phyloP scores from a whole-genome alignment of 1,140 invertebrate species.

The Venustaconcha ellipsiformis region DNA sequence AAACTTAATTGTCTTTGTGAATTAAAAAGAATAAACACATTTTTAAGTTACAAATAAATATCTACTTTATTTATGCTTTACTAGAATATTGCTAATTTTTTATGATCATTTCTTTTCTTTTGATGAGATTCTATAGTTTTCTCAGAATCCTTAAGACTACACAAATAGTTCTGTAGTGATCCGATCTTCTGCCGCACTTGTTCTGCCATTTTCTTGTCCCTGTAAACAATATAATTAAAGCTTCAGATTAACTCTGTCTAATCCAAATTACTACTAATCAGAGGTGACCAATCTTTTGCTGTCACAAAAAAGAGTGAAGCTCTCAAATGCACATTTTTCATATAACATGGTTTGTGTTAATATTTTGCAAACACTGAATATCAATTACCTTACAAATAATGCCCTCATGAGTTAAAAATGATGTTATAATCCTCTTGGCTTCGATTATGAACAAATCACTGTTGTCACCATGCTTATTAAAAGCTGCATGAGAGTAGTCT shows the following conservation, averaged over 20 bases:
- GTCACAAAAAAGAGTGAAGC: not conserved
- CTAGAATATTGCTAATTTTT: conserved; percentile 34
- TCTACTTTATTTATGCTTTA: not conserved
- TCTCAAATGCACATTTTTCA: not conserved
- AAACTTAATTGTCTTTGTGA: too few relatives aligned
- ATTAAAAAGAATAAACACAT: too few relatives aligned
- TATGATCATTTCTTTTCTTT: conserved; percentile 35
- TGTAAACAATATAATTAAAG: not conserved
- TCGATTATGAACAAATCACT: too few relatives aligned
- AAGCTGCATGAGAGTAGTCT: too few relatives aligned
- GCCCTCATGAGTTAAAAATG: too few relatives aligned
- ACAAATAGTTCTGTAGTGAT: conserved; percentile 22
- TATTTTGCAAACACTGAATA: too few relatives aligned
- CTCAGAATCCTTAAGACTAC: conserved; percentile 22
- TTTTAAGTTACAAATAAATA: not conserved
- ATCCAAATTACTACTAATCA: not conserved
- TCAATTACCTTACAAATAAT: too few relatives aligned
- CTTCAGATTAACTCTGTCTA: not conserved
- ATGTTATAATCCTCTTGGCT: too few relatives aligned
- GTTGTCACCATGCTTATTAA: too few relatives aligned
- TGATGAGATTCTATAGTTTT: conserved; percentile 29
- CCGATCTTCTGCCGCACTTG: conserved; percentile 23
- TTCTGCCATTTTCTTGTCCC: conserved; percentile 30
- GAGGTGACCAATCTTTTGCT: too few relatives aligned
- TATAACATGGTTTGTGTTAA: not conserved